Base-by-base conservation (phyloP, 1,140 invertebrate genomes). In the Oedothorax gibbosus region DNA sequence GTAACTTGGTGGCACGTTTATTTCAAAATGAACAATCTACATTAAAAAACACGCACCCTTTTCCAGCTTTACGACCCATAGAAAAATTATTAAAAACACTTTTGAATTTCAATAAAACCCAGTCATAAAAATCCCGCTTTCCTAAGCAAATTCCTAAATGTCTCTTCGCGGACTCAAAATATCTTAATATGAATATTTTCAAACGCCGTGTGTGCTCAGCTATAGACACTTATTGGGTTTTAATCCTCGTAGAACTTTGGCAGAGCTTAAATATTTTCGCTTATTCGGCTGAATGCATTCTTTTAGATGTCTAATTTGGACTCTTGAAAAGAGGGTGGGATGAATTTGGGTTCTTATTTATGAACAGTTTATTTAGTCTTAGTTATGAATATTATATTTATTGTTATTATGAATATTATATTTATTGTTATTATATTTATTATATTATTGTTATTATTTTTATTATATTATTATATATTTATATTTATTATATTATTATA, bases 271-370 rank as follows among this genome's bases (percentile, higher is more conserved):
- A 15, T 20, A 56, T 79, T 35, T 79, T 50, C 51, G 51, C 77
- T 79, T 50, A 68, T 12, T 79, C 35, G 15, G 64, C 18, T 20
- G n/a, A 21, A 50, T n/a, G 65, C 18, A 64, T 77, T 77, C 75
- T 64, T 77, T 79, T 57, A 79, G 62, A 79, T 10, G 76, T 79
- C 76, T 79, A 79, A 79, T 79, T 79, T 79, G 76, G 20, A 20
- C 50, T 68, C 11, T 68, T 68, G 50, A 68, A 56, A 20, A 14
- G 53, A 35, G 35, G 35, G 35, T 35, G 35, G 5, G 5, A 35
- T 35, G 35, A 35, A 35, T 35, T 1, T 35, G 35, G 35, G 35
- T 35, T 35, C 35, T 35, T 35, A 2, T 35, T 35, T 35, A 35
- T 35, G 35, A 35, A 35, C 35, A 35, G 35, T 35, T 5, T n/a